A percentile compares a stretch with the other conserved stretches of the same genome.
Conservation (phyloP, 2,797 vertebrate genomes). For the Spatula clypeata region DNA sequence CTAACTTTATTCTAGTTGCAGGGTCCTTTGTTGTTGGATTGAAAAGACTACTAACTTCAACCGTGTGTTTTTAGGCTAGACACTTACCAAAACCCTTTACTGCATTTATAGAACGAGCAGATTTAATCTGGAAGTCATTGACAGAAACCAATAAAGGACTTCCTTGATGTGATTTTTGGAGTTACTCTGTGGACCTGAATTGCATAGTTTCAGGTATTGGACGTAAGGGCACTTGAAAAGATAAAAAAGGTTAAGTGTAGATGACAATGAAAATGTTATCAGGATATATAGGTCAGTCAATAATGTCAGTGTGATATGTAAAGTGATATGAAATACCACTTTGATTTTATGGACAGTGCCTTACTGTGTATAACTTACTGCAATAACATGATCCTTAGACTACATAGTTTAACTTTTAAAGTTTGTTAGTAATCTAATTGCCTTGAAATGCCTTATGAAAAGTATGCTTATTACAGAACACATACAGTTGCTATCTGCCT, state of each 20-base stretch:
- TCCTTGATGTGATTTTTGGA: constrained; percentile 55
- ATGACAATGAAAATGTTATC: constrained; percentile 19
- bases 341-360: constrained; percentile 1
- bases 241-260: constrained; percentile 11
- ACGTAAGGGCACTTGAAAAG: constrained; percentile 26
- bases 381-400: background rate
- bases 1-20: constrained; percentile 1
- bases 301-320: background rate
- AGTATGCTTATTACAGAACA: background rate
- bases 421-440: background rate
- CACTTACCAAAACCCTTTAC: background rate
- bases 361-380: background rate
- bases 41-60: constrained; percentile 39
- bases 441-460: constrained; percentile 30
- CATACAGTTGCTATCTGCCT: background rate
- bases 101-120: constrained; percentile 4
- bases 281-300: background rate
- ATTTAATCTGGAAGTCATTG: constrained; percentile 64
- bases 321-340: constrained; percentile 6
- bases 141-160: constrained; percentile 51
- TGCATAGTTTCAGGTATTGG: background rate
- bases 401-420: background rate
- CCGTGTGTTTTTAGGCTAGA: constrained; percentile 18
- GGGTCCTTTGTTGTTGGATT: constrained; percentile 37
- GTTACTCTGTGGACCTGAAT: constrained; percentile 21